Percentiles rank a stretch among this genome's conserved stretches.
Conservation (phyloP, 2,888 invertebrate species). For the Tetragonula carbonaria region DNA sequence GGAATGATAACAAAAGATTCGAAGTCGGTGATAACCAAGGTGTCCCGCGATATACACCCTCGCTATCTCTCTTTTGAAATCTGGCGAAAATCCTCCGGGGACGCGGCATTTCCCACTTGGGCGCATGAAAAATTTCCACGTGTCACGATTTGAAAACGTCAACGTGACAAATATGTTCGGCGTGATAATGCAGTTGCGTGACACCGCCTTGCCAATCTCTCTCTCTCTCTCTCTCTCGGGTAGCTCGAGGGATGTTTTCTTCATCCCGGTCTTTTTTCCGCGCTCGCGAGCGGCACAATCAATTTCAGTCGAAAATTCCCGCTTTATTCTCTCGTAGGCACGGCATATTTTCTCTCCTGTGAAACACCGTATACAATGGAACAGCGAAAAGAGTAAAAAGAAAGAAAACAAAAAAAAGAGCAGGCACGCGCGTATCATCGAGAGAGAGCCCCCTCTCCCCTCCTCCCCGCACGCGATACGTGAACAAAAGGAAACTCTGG, state of each 20-base stretch:
- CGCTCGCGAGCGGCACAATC: constrained; percentile 49
- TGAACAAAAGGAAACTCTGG: not conserved
- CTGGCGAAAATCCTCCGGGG: not conserved
- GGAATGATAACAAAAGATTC: not conserved
- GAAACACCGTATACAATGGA: constrained; percentile 3
- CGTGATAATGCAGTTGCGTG: constrained; percentile 71
- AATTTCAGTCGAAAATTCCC: constrained; percentile 59
- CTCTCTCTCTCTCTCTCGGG: too few relatives aligned
- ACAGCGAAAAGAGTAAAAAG: not conserved
- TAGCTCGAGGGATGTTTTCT: constrained; percentile 1
- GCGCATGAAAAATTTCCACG: constrained; percentile 61
- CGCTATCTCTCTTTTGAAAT: not conserved
- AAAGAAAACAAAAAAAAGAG: not conserved
- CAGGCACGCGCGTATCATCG: not conserved
- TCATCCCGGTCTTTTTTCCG: not conserved
- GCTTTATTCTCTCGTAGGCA: constrained; percentile 23
- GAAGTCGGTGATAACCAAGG: not conserved
- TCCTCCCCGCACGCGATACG: not conserved
- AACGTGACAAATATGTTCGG: constrained; percentile 70
- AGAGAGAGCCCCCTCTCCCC: too few relatives aligned
- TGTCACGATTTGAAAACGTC: constrained; percentile 58
- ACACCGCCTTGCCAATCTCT: constrained; percentile 47
- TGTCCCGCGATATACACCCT: not conserved
- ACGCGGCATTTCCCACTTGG: constrained; percentile 38
- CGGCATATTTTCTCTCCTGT: not conserved